Conservation (phyloP, 2,888 invertebrate species). For the Diarsia brunnea region DNA sequence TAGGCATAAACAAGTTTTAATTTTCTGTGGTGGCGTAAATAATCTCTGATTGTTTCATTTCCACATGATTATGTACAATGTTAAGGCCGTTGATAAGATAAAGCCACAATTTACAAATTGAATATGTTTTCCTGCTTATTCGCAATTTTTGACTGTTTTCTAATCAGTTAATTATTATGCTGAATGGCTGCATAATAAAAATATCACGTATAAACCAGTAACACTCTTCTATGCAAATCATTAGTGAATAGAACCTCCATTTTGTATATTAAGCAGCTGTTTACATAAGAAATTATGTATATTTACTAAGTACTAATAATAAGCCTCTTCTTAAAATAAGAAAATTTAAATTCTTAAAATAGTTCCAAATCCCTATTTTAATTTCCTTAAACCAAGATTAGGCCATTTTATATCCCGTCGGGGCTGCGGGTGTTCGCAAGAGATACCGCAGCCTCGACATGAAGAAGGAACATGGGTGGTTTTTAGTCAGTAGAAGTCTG, state of each 20-base stretch:
- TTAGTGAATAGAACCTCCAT: constrained; percentile 23
- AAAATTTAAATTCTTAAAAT: too few relatives aligned
- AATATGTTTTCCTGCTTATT: not conserved
- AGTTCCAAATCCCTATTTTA: too few relatives aligned
- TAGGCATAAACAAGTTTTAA: constrained; percentile 18
- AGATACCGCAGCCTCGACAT: too few relatives aligned
- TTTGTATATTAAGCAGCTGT: constrained; percentile 37
- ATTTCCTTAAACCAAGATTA: not conserved
- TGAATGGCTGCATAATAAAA: not conserved
- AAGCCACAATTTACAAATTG: constrained; percentile 30
- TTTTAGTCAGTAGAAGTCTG: too few relatives aligned
- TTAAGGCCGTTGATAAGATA: constrained; percentile 56
- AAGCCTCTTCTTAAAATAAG: too few relatives aligned
- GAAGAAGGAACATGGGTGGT: too few relatives aligned
- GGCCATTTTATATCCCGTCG: not conserved
- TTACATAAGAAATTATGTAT: not conserved
- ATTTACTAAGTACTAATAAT: too few relatives aligned
- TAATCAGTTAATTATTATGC: constrained; percentile 6
- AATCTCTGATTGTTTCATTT: constrained; percentile 32
- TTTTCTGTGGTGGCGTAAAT: constrained; percentile 16
- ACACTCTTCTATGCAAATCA: not conserved
- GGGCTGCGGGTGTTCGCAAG: too few relatives aligned
- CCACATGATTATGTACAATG: constrained; percentile 31
- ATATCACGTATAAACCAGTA: not conserved
- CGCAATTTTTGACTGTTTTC: constrained; percentile 4